Base-by-base conservation (phyloP, 2,113 vertebrate species). In the Piliocolobus tephrosceles region DNA sequence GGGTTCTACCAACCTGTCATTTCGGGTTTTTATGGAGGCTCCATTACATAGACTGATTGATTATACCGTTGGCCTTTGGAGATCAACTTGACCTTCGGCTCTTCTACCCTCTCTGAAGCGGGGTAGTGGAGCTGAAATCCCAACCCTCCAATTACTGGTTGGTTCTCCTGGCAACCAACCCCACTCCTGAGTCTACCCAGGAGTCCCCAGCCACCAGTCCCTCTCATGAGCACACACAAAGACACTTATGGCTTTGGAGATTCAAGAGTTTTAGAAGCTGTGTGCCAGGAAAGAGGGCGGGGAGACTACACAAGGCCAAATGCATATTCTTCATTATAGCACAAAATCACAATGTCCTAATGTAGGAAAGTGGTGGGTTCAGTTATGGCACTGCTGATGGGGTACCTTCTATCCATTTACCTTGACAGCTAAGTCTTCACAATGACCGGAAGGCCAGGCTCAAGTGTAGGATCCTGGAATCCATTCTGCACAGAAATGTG, bases 281-380 rank as follows among this genome's bases (percentile, higher is more conserved):
- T 43, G 47, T 38, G 80, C 25, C 35, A 84, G 64, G 80, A 68
- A 91, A 38, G 35, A 40, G 23, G 30, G 76, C 6, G 8, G 23
- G 10, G 40, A 10, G 20, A 70, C 16, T 32, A 57, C 30, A 9
- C 52, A 64, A 70, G 83, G 35, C 30, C 40, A 47, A n/a, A 25
- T 6, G 7, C 23, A 13, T 22, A 8, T 5, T 38, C 55, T 52
- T 81, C 11, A 8, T n/a, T 38, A 23, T 25, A 16, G 35, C 7
- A 14, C 12, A n/a, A 9, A 3, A 5, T 50, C 61, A 50, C 32
- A 35, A 3, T 6, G 0, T 25, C 43, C 30, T 27, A 8, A 30
- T 0, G 13, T 14, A 30, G 57, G 58, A 16, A 35, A 32, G 47
- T 22, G 27, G 40, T 8, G 7, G 43, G 82, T 43, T 38, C 61